Conservation (phyloP, 2,797 vertebrate species). For the Phataginus tetradactyla region DNA sequence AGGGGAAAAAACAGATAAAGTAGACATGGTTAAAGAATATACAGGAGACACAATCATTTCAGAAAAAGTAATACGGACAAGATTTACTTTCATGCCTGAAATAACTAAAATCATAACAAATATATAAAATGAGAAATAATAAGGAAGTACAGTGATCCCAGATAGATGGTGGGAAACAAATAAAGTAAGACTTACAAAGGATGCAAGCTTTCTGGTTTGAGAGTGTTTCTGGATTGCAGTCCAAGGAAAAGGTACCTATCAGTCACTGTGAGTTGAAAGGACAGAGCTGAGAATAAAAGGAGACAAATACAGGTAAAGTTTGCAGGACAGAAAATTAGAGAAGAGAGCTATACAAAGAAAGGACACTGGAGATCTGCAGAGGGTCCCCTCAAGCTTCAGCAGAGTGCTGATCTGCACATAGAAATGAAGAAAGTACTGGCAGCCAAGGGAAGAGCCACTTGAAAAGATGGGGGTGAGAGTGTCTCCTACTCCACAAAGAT, state of each 20-base stretch:
- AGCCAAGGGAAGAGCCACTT: neutral
- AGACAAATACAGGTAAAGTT: neutral
- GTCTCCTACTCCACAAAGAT: neutral
- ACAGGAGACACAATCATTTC: neutral
- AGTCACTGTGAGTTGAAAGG: neutral
- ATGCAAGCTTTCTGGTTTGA: neutral
- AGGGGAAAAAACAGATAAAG: neutral
- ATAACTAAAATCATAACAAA: neutral
- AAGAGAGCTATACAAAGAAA: neutral
- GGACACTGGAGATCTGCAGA: neutral
- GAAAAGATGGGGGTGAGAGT: neutral
- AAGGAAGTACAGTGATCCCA: neutral
- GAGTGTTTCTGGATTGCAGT: neutral
- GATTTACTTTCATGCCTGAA: neutral
- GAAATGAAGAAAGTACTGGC: neutral
- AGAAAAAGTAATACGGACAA: neutral
- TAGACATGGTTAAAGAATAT: neutral
- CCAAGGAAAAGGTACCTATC: neutral
- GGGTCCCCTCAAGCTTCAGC: neutral
- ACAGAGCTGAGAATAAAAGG: neutral
- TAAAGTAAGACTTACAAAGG: neutral
- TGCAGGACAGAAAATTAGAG: neutral
- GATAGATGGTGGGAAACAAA: neutral
- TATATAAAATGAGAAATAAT: neutral
- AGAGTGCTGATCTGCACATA: neutral